Conservation (phyloP, 2,888 invertebrate species). For the Sepioteuthis lessoniana region DNA sequence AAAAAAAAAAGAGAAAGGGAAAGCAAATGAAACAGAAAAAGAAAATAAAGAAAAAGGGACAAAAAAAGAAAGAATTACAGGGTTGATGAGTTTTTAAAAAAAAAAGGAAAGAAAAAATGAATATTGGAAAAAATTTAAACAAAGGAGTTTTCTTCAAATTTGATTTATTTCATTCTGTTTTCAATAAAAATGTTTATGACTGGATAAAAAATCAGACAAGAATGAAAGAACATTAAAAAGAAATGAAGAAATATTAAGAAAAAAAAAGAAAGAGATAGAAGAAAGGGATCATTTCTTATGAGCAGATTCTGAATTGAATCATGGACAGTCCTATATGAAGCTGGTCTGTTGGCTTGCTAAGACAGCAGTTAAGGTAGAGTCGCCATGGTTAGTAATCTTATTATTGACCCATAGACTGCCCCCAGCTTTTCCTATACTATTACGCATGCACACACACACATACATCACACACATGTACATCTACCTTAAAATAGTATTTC, state of each 20-base stretch:
- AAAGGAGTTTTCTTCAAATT: background rate
- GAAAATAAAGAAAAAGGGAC: background rate
- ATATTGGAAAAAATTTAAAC: background rate
- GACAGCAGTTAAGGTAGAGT: background rate
- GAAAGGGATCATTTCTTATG: background rate
- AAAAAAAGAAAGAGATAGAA: background rate
- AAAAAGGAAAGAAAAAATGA: background rate
- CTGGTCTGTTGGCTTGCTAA: background rate
- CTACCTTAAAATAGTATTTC: constrained; percentile 17
- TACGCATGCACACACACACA: too few species aligned
- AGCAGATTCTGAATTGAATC: background rate
- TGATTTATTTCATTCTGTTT: background rate
- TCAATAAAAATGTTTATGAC: background rate
- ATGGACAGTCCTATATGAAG: background rate
- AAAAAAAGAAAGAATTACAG: background rate
- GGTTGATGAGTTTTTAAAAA: background rate
- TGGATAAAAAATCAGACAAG: background rate
- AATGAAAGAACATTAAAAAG: background rate
- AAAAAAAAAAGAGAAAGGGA: background rate
- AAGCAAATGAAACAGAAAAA: background rate
- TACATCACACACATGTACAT: background rate
- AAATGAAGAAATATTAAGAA: background rate
- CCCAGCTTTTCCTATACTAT: background rate
- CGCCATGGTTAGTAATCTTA: background rate
- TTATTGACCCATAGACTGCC: background rate